phyloP scores from a whole-genome alignment of 2,888 invertebrate genomes.

The Volucella inflata region DNA sequence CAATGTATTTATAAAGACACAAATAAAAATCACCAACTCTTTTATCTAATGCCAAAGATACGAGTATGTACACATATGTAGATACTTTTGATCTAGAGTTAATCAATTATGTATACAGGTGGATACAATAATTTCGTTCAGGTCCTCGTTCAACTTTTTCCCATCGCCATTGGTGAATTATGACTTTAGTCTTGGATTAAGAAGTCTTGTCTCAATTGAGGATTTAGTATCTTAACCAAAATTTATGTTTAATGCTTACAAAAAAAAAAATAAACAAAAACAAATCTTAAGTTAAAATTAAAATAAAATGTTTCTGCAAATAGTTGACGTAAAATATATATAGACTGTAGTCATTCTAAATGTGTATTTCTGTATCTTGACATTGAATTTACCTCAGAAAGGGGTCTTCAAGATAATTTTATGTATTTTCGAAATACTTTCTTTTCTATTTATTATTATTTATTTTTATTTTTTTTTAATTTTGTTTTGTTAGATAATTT shows the following conservation, averaged over 20 bases:
- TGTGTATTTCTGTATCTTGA: conserved; percentile 57
- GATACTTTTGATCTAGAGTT: conserved; percentile 47
- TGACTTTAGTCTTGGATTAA: conserved; percentile 49
- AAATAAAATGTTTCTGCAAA: conserved; percentile 9
- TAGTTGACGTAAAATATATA: conserved; percentile 28
- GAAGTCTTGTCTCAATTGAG: conserved; percentile 12
- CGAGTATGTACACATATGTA: background rate
- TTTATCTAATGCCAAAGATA: conserved; percentile 58
- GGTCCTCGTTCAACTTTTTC: background rate
- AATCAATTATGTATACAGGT: conserved; percentile 64
- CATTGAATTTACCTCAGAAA: conserved; percentile 60
- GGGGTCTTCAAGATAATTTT: background rate
- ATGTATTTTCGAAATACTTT: conserved; percentile 18
- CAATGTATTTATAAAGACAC: conserved; percentile 18
- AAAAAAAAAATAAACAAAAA: background rate
- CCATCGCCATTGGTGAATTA: conserved; percentile 31
- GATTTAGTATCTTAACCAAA: background rate
- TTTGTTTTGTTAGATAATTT: conserved; percentile 34
- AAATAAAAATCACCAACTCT: conserved; percentile 14
- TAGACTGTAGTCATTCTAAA: conserved; percentile 31
- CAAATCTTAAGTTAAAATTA: conserved; percentile 1
- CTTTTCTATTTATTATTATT: conserved; percentile 22
- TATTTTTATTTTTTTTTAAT: conserved; percentile 5
- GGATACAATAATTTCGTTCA: conserved; percentile 40
- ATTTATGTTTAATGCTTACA: background rate